Evolutionary conservation across 1,140 invertebrate species (phyloP), one percentile per base, ranked within the genome.

Genomic region (Bactericera cockerelli): DNA sequence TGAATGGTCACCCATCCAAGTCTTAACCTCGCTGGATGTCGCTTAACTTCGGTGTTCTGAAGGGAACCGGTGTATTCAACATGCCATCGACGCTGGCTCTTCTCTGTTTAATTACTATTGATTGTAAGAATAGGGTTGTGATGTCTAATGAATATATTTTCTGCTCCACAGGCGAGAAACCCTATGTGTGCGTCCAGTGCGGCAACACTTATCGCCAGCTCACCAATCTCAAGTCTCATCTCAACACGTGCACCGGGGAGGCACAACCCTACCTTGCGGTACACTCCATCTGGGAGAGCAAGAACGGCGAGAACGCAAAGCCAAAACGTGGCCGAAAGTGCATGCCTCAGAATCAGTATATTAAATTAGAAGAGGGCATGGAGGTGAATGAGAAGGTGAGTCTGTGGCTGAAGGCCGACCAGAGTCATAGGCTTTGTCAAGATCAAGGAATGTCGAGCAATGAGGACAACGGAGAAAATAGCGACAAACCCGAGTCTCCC

Each of bases 221-320:
- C 4, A 49, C 42, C 42, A 49, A 49, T n/a, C 22, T 49, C n/a
- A 49, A 49, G 22, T 49, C 42, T n/a, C 42, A 49, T n/a, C 42
- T 49, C 42, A 49, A 49, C 42, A 49, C 42, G 19, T 49, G 42
- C 22, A 49, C 42, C n/a, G 42, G 8, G n/a, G 42, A 49, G n/a
- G 3, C n/a, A 19, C 22, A 6, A 6, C 8, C n/a, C 22, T 22
- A 16, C n/a, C n/a, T 49, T 16, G n/a, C n/a, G n/a, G 42, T 4
- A 16, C n/a, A 22, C 22, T 16, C n/a, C 22, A 22, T 49, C 42
- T 49, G 42, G 42, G 42, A 49, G 19, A 6, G 19, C 8, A 6
- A 4, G 3, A 49, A 49, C 3, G 22, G 42, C 3, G 22, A 16
- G 22, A 22, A 49, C 22, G 22, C 42, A 6, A 16, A 16, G 8